Evolutionary conservation across 2,797 vertebrate species (phyloP).

Genomic region (Fratercula arctica): DNA sequence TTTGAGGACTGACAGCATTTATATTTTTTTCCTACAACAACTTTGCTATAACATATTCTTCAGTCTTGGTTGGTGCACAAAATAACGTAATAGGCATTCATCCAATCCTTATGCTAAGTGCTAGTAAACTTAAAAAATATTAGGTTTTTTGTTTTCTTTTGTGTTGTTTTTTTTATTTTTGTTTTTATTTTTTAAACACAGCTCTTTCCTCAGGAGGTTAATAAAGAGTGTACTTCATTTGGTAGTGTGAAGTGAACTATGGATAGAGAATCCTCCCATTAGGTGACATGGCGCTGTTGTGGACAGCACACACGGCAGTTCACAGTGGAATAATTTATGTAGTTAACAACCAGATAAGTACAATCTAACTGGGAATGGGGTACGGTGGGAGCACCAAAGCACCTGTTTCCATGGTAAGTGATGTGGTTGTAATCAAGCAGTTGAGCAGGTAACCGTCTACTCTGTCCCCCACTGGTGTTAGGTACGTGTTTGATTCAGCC

Average conservation of each 20-base stretch:
- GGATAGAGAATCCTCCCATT: neutral
- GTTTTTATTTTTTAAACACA: neutral
- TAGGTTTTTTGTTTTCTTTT: neutral
- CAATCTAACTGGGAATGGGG: neutral
- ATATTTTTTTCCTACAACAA: neutral
- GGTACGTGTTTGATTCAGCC: neutral
- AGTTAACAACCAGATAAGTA: neutral
- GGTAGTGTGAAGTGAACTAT: neutral
- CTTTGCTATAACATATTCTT: neutral
- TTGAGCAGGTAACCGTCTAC: neutral
- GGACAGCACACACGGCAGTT: neutral
- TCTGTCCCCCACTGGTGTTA: neutral
- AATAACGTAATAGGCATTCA: neutral
- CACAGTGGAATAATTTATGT: neutral
- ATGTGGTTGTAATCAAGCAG: neutral
- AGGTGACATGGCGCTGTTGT: neutral
- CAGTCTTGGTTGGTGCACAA: neutral
- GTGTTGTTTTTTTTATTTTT: neutral
- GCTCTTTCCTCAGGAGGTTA: neutral
- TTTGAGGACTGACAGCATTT: neutral
- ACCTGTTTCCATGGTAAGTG: neutral
- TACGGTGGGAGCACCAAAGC: neutral
- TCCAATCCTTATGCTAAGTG: neutral
- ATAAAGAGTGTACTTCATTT: neutral
- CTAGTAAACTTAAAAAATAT: neutral